phyloP scores from a whole-genome alignment of 2,797 vertebrate species.

The Anguilla pacifica region DNA sequence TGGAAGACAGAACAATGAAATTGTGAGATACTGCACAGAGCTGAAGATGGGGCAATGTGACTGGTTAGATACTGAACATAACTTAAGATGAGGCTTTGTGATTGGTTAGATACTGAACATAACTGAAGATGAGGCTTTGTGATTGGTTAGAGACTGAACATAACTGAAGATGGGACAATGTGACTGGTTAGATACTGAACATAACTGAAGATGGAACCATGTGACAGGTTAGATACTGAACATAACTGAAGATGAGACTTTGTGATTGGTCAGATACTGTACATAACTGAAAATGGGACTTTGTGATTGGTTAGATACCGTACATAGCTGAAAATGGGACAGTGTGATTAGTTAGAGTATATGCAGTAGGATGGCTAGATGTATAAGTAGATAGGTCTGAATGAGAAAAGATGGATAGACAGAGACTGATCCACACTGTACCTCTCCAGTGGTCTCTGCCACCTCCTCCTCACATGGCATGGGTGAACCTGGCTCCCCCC shows the following conservation, averaged over 20 bases:
- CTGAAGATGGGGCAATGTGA: not conserved
- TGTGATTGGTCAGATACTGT: not conserved
- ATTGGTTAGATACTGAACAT: too few relatives aligned
- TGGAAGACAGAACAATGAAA: not conserved
- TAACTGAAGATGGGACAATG: not conserved
- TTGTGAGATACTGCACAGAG: not conserved
- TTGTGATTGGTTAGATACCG: not conserved
- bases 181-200: too few relatives aligned
- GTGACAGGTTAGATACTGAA: not conserved
- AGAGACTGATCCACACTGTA: conserved; percentile 39
- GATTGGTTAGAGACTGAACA: too few relatives aligned
- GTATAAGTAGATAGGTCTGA: not conserved
- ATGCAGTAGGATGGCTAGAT: not conserved
- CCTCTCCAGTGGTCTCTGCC: conserved; percentile 43
- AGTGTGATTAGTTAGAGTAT: not conserved
- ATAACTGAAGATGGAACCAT: too few relatives aligned
- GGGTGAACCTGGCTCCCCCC: conserved; percentile 40
- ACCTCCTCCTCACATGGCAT: conserved; percentile 33
- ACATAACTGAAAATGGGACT: not conserved
- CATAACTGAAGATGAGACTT: not conserved
- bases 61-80: too few relatives aligned
- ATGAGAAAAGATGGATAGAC: conserved; percentile 30
- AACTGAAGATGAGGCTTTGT: too few relatives aligned
- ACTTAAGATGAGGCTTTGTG: too few relatives aligned
- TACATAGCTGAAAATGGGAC: not conserved